phyloP scores from a whole-genome alignment of 2,888 invertebrate genomes.

The Tachina lurida region DNA sequence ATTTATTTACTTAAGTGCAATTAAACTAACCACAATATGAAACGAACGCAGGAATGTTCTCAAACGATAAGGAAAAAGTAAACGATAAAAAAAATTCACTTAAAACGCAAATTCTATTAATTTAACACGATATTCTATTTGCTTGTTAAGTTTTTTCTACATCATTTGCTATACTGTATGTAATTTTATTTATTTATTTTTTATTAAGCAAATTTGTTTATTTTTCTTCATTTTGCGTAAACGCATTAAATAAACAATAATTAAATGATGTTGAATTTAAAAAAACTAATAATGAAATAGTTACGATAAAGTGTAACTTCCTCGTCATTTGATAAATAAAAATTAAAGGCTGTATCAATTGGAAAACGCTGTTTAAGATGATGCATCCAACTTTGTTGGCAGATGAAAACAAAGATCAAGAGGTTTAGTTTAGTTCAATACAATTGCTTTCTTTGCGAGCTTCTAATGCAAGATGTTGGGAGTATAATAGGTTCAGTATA shows the following conservation, averaged over 20 bases:
- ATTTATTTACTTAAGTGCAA: conserved; percentile 70
- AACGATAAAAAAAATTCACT: conserved; percentile 38
- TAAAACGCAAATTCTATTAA: conserved; percentile 62
- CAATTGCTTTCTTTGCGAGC: no score
- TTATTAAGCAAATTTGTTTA: conserved; percentile 54
- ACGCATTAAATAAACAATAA: conserved; percentile 64
- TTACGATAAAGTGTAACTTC: not conserved
- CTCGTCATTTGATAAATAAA: not conserved
- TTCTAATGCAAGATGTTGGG: no score
- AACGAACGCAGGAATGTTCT: conserved; percentile 53
- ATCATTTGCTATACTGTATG: conserved; percentile 26
- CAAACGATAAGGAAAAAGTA: conserved; percentile 39
- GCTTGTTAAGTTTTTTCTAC: conserved; percentile 17
- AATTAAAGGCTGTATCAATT: no score
- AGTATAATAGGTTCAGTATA: no score
- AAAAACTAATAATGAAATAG: conserved; percentile 24
- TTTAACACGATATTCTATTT: conserved; percentile 61
- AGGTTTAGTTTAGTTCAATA: no score
- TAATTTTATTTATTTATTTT: conserved; percentile 54
- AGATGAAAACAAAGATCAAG: no score
- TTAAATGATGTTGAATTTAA: conserved; percentile 64
- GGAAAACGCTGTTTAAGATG: no score
- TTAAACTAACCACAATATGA: conserved; percentile 65
- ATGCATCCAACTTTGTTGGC: no score
- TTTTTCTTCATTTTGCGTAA: conserved; percentile 63